Evolutionary conservation across 1,140 invertebrate genomes (phyloP), one percentile per base, ranked within the genome.

Genomic region (Papilio machaon): DNA sequence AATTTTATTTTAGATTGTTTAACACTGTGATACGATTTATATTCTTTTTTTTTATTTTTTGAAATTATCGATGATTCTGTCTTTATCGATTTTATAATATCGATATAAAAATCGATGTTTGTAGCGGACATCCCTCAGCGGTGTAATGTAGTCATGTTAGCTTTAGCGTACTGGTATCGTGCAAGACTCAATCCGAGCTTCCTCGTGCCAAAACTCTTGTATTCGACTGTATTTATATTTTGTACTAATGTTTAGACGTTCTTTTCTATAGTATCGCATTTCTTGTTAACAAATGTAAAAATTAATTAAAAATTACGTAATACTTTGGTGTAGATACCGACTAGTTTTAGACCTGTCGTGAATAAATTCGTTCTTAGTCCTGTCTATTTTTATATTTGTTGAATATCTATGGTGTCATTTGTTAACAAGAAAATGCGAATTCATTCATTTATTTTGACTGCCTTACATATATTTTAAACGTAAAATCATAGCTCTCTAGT

Each of bases 91-190:
- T 23, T 11, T 64, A 64, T 11, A 64, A 64, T 64, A 23, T 64
- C 49, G 49, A 52, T 52, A 17, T 52, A 52, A 17, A 15, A 52
- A 58, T 30, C 30, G 60, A 30, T 70, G 64, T 35, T 70, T 38
- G 13, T 38, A 70, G 30, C 11, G 64, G 11, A 35, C 52, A 81
- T 76, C 77, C 80, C 77, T 84, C 84, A 87, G 82, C 85, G 88
- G 88, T 89, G 85, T 82, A 52, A 83, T 87, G 87, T 94, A 94
- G 91, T 93, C 90, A 92, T 91, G 82, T 89, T 92, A 92, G 90
- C 87, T 91, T 92, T 91, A 92, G 91, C 85, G 81, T 80, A 81
- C 23, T 78, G 67, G 80, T 64, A 78, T 54, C 84, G 80, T 81
- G 82, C 70, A 67, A 77, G 75, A 85, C 64, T 84, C 79, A 80